phyloP scores from a whole-genome alignment of 2,888 invertebrate species.

The Eurytoma californica region DNA sequence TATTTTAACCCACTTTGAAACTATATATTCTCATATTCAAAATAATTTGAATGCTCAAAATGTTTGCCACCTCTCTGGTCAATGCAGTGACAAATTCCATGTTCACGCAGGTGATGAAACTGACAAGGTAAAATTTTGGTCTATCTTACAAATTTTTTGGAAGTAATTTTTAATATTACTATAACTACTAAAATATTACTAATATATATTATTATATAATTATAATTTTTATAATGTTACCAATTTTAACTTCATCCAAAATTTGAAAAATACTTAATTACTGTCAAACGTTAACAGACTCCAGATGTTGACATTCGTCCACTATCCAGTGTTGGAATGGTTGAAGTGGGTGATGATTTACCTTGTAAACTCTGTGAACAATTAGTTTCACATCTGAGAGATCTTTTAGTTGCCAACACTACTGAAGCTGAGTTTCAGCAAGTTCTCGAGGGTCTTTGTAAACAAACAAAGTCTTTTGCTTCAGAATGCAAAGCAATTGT shows the following conservation, averaged over 20 bases:
- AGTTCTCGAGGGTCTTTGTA: slow-evolving; percentile 87
- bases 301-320: slow-evolving; percentile 78
- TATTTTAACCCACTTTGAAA: slow-evolving; percentile 84
- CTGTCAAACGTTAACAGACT: slow-evolving; percentile 57
- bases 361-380: slow-evolving; percentile 92
- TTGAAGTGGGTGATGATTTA: slow-evolving; percentile 80
- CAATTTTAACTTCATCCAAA: neutral
- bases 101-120: slow-evolving; percentile 77
- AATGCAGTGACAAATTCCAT: slow-evolving; percentile 83
- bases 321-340: slow-evolving; percentile 78
- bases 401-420: slow-evolving; percentile 88
- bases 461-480: slow-evolving; percentile 85
- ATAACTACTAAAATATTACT: too few relatives aligned
- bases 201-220: too few relatives aligned
- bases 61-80: slow-evolving; percentile 86
- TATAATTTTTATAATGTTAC: too few relatives aligned
- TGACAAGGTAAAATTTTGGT: slow-evolving; percentile 72
- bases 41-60: slow-evolving; percentile 80
- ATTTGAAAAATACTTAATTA: neutral
- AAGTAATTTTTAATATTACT: neutral
- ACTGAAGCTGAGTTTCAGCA: slow-evolving; percentile 88
- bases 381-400: slow-evolving; percentile 86
- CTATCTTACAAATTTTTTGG: neutral
- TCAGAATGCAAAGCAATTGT: slow-evolving; percentile 83
- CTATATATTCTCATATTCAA: slow-evolving; percentile 81